A percentile compares a stretch with the other conserved stretches of the same genome.
Conservation (phyloP, 2,888 invertebrate species). For the Pyralis farinalis region DNA sequence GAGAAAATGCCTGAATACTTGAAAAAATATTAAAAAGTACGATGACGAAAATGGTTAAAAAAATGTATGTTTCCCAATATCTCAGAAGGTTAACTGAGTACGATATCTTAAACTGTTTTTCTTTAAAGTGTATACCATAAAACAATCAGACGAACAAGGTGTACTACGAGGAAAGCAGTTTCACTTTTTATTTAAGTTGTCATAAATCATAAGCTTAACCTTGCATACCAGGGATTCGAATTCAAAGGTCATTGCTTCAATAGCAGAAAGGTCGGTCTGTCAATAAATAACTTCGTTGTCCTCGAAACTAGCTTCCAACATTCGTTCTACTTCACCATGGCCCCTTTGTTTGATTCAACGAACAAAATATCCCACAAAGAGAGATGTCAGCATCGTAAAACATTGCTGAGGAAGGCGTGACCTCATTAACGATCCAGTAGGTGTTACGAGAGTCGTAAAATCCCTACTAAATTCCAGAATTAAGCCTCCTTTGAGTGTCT, state of each 20-base stretch:
- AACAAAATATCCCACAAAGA: conserved; percentile 19
- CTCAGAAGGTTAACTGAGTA: too few species aligned
- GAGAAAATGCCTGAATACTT: too few species aligned
- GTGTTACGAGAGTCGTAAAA: conserved; percentile 38
- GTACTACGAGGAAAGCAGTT: too few species aligned
- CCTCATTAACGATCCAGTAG: conserved; percentile 42
- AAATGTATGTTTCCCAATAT: too few species aligned
- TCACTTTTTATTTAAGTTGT: too few species aligned
- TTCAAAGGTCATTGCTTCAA: conserved; percentile 6
- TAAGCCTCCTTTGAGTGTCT: conserved; percentile 32
- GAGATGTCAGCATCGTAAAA: conserved; percentile 23
- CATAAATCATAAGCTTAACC: neutral
- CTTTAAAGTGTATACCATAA: too few species aligned
- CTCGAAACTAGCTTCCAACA: conserved; percentile 14
- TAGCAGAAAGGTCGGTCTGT: conserved; percentile 10
- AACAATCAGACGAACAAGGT: too few species aligned
- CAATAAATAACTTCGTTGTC: conserved; percentile 4
- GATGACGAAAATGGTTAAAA: too few species aligned
- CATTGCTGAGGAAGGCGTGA: conserved; percentile 31
- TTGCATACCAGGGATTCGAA: neutral
- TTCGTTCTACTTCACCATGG: conserved; percentile 10
- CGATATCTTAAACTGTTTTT: too few species aligned
- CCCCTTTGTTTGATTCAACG: conserved; percentile 9
- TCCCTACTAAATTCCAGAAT: conserved; percentile 39
- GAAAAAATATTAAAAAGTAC: too few species aligned